phyloP scores from a whole-genome alignment of 2,113 vertebrate species.

The Myocastor coypus region DNA sequence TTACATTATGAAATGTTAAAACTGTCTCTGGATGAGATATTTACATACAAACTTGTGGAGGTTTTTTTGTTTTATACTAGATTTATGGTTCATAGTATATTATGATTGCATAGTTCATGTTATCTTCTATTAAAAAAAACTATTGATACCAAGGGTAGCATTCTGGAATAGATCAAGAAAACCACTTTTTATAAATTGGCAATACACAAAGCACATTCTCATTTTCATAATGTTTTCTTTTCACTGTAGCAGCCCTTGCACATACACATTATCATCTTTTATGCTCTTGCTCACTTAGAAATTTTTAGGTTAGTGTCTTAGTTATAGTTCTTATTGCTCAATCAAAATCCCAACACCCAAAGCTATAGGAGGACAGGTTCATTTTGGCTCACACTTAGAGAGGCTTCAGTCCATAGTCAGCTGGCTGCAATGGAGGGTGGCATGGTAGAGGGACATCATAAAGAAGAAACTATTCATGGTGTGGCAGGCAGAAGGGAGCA shows the following conservation, averaged over 20 bases:
- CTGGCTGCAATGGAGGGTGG: too few relatives aligned
- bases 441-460: too few relatives aligned
- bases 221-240: neutral
- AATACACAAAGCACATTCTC: neutral
- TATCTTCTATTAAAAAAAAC: neutral
- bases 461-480: too few relatives aligned
- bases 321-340: neutral
- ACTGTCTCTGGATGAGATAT: neutral
- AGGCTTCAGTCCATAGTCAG: too few relatives aligned
- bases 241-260: neutral
- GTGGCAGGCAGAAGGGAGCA: neutral
- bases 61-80: neutral
- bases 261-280: neutral
- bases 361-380: neutral
- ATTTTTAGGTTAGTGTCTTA: neutral
- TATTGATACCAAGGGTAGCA: neutral
- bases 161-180: too few relatives aligned
- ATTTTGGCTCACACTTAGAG: too few relatives aligned
- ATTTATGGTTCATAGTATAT: neutral
- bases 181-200: fast-evolving
- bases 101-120: neutral
- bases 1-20: neutral
- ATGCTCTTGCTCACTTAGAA: neutral
- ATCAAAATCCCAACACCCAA: neutral
- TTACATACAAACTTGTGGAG: neutral